Conservation (phyloP, 2,113 vertebrate genomes). For the Orcinus orca region DNA sequence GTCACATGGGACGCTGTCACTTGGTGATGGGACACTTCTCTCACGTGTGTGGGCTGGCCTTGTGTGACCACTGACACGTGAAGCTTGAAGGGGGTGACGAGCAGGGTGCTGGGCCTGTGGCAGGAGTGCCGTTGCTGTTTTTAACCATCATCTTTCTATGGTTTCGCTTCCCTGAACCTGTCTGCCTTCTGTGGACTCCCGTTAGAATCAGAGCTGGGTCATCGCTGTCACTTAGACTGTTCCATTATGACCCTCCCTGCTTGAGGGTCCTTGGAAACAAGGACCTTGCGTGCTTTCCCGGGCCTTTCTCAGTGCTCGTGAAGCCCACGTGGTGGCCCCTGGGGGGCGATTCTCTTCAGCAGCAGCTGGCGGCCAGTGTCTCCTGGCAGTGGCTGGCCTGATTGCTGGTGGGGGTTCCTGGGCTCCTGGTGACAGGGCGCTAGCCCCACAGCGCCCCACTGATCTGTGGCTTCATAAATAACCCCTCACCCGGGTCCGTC, state of each 20-base stretch:
- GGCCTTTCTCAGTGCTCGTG: rapidly evolving
- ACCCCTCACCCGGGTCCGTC: too few relatives aligned
- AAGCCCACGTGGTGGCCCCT: rapidly evolving
- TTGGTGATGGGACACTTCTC: rapidly evolving
- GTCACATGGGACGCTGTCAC: rapidly evolving
- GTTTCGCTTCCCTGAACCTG: background rate
- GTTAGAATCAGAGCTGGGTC: background rate
- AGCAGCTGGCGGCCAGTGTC: background rate
- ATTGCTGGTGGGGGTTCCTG: background rate
- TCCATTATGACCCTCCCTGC: rapidly evolving
- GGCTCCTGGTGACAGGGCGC: background rate
- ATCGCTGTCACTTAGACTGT: rapidly evolving
- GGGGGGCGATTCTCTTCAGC: background rate
- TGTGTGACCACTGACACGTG: rapidly evolving
- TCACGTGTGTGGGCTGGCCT: background rate
- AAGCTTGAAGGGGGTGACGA: rapidly evolving
- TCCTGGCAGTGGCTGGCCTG: too few relatives aligned
- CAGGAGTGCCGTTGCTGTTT: background rate
- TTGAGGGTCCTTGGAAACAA: background rate
- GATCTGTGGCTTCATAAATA: background rate
- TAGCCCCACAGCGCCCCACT: background rate
- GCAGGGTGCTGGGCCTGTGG: rapidly evolving
- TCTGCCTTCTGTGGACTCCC: background rate
- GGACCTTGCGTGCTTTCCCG: background rate
- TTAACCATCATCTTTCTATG: background rate